Base-by-base conservation (phyloP, 2,797 vertebrate genomes). In the Lagocephalus sceleratus region DNA sequence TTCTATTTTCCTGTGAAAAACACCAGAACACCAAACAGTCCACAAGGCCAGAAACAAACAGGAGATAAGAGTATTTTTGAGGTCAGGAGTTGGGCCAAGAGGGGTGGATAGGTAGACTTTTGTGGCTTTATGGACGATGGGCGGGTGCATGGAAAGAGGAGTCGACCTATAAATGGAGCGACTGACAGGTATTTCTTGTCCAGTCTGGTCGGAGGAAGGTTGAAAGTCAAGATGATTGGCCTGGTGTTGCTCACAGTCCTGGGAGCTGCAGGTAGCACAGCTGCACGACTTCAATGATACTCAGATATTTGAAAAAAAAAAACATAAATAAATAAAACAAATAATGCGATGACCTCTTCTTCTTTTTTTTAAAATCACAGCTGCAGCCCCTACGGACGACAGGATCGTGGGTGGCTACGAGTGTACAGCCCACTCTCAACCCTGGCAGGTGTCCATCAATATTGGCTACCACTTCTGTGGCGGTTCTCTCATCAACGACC, bases 391-490 rank as follows among this genome's bases (percentile, higher is more conserved):
- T 20, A 1, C 51, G 47, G 82, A 88, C 48, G 83, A 89, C 32
- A 89, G 66, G 70, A 92, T 92, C 6, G 84, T 91, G 21, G 89
- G 91, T 20, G 90, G 90, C 9, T 80, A 78, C 5, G 35, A 82
- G 56, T 88, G 89, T 12, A 0, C 2, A 0, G 4, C 40, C 15
- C 83, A 90, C 57, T 78, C 81, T 20, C 71, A 85, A 57, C 87
- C 88, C 29, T 91, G 85, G 87, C 85, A 89, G 72, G 88, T 81
- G 21, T 87, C 87, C n/a, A 10, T 92, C 16, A 90, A 89, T 12
- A 5, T 81, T 0, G 87, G 86, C 32, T 87, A 87, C 60, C 87
- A 86, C 60, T 77, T 10, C 52, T 90, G 87, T 9, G 87, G 90
- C 0, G 87, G 88, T 42, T 87, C 87, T 21, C 87, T 93, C 56